phyloP scores from a whole-genome alignment of 2,888 invertebrate genomes.

The Aspidiotus rigidus region DNA sequence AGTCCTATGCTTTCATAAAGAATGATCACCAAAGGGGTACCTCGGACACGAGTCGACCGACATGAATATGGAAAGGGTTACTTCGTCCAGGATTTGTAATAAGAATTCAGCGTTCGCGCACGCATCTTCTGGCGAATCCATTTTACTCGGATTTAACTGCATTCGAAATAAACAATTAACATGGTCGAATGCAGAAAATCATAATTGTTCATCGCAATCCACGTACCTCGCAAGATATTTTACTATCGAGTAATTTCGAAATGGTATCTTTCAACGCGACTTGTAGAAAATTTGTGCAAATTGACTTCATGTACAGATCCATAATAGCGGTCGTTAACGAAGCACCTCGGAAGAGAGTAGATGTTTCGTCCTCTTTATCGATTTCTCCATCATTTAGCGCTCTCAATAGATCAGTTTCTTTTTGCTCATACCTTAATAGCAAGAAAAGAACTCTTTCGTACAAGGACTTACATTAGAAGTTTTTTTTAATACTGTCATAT shows the following conservation, averaged over 20 bases:
- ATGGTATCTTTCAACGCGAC: conserved; percentile 85
- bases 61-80: conserved; percentile 86
- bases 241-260: conserved; percentile 78
- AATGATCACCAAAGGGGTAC: conserved; percentile 39
- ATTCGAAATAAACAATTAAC: conserved; percentile 13
- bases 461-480: too few relatives aligned
- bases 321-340: conserved; percentile 90
- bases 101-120: conserved; percentile 92
- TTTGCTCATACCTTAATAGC: conserved; percentile 63
- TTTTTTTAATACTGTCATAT: background rate
- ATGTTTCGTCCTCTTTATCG: conserved; percentile 72
- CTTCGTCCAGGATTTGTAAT: conserved; percentile 65
- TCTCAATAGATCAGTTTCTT: conserved; percentile 81
- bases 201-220: background rate
- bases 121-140: conserved; percentile 91
- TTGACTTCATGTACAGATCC: conserved; percentile 92
- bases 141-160: conserved; percentile 83
- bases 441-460: too few relatives aligned
- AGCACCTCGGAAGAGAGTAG: conserved; percentile 85
- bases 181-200: too few relatives aligned
- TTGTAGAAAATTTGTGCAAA: conserved; percentile 80
- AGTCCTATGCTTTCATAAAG: background rate
- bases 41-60: conserved; percentile 87
- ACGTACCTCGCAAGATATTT: conserved; percentile 76
- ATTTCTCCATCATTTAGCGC: conserved; percentile 80